Evolutionary conservation across 92 coral and sea anemone species (phyloP).

Genomic region (Bergia sp.): DNA sequence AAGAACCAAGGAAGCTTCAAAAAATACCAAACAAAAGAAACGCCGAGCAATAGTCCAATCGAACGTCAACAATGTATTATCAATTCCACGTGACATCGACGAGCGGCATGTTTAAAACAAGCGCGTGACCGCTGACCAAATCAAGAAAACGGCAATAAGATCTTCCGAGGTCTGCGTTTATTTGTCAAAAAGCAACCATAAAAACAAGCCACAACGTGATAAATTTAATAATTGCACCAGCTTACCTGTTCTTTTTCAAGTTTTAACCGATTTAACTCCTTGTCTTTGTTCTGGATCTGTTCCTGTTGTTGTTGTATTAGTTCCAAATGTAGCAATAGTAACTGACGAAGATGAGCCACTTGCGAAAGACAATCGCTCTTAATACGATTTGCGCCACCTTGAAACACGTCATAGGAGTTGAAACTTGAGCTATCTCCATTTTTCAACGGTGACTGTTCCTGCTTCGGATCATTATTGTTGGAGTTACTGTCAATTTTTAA

Average conservation of each 20-base stretch:
- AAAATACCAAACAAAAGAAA: not conserved
- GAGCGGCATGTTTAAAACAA: constrained; percentile 89
- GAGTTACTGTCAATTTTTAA: constrained; percentile 46
- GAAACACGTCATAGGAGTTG: constrained; percentile 36
- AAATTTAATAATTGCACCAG: no score
- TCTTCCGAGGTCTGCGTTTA: constrained; percentile 42
- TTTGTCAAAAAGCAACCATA: not conserved
- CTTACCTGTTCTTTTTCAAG: constrained; percentile 97
- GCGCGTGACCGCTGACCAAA: constrained; percentile 91
- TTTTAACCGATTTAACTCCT: constrained; percentile 85
- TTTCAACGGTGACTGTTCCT: constrained; percentile 44
- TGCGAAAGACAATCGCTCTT: constrained; percentile 85
- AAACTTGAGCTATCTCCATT: constrained; percentile 44
- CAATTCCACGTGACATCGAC: constrained; percentile 57
- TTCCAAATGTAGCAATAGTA: constrained; percentile 91
- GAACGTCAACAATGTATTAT: constrained; percentile 31
- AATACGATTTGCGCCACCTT: constrained; percentile 71
- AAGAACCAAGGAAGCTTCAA: not conserved
- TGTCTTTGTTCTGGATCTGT: constrained; percentile 89
- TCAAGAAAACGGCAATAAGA: constrained; percentile 57
- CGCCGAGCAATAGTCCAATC: not conserved
- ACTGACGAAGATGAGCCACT: constrained; percentile 90
- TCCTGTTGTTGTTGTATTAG: constrained; percentile 98
- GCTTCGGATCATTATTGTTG: constrained; percentile 48
- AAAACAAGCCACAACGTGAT: not conserved